Conservation (phyloP, 2,113 vertebrate species). For the Cichladusa arquata region DNA sequence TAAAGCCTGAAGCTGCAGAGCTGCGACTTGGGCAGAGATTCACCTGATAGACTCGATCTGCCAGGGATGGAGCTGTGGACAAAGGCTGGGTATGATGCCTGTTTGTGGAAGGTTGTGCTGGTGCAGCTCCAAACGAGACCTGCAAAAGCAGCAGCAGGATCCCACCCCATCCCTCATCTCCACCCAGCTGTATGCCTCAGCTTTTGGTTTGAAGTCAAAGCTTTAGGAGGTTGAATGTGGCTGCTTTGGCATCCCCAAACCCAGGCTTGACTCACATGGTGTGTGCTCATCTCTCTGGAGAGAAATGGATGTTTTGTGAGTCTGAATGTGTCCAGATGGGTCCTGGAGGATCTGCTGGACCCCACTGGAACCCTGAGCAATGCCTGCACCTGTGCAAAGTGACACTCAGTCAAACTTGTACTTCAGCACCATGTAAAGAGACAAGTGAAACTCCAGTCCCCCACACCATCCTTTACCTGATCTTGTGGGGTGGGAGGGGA, state of each 20-base stretch:
- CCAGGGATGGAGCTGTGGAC: background rate
- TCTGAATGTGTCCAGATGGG: background rate
- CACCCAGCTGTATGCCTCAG: background rate
- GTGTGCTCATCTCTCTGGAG: background rate
- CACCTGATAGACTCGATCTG: background rate
- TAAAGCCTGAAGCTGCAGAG: background rate
- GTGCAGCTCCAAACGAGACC: background rate
- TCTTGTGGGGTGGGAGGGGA: background rate
- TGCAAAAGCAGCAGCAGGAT: background rate
- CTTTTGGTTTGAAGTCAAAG: background rate
- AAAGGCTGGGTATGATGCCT: background rate
- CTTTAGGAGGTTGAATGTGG: background rate
- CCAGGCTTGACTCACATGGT: background rate
- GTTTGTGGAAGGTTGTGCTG: background rate
- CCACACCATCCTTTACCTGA: background rate
- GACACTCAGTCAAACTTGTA: background rate
- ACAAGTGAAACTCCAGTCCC: background rate
- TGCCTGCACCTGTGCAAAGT: fast-evolving
- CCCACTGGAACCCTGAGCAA: background rate
- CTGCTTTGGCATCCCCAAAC: background rate
- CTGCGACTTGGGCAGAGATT: background rate
- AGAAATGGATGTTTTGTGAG: background rate
- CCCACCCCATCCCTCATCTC: background rate
- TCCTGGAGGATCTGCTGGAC: background rate
- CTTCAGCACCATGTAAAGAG: background rate